Conservation (phyloP, 2,888 invertebrate genomes). For the Nephrotoma guestfalica region DNA sequence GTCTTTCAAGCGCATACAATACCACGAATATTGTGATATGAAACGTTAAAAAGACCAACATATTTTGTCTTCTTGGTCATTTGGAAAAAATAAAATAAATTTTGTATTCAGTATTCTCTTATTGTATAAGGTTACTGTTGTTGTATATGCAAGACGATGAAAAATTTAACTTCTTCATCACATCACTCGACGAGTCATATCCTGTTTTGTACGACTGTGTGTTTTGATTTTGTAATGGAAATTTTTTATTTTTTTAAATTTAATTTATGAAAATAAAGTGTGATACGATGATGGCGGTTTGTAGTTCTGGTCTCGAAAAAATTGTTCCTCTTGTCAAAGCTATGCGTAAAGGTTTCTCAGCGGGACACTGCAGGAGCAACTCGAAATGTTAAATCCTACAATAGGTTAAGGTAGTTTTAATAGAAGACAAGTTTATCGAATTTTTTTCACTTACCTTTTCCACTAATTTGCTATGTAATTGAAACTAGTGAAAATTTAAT, state of each 20-base stretch:
- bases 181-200: background rate
- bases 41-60: background rate
- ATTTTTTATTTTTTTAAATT: background rate
- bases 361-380: too few species aligned
- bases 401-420: too few species aligned
- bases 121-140: background rate
- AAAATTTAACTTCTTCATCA: background rate
- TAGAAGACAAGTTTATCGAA: too few species aligned
- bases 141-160: background rate
- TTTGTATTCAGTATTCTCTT: background rate
- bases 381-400: too few species aligned
- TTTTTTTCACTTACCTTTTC: too few species aligned
- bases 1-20: background rate
- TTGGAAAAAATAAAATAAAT: background rate
- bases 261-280: background rate
- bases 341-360: too few species aligned
- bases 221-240: background rate
- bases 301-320: too few species aligned
- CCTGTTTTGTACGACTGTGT: background rate
- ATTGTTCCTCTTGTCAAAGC: too few species aligned
- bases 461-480: too few species aligned
- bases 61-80: background rate
- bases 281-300: background rate
- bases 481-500: too few species aligned
- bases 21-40: background rate